Evolutionary conservation across 2,113 vertebrate genomes (phyloP), one percentile per base, ranked within the genome.

Genomic region (Pygoscelis adeliae): DNA sequence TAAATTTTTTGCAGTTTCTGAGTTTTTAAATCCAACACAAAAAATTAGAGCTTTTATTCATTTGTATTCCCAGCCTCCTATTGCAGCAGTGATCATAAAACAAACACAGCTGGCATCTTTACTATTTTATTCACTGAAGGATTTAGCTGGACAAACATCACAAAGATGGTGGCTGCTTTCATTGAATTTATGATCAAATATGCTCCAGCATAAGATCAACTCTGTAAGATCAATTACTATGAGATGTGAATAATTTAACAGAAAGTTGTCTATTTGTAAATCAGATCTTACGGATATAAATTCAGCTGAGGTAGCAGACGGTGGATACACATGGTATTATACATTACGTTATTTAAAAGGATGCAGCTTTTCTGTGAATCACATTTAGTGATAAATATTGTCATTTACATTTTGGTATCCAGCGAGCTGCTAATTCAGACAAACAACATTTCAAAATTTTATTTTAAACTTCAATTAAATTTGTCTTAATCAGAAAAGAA

Each of bases 141-240:
- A 97, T 98, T 98, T 98, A 97, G 97, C 97, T 98, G 98, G 98
- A 98, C 97, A 98, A 98, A 97, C 97, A 98, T 98, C 98, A 98
- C 97, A 98, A 98, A 98, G 96, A 98, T 42, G 90, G 93, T 96
- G 90, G 92, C 81, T 98, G 97, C 97, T 98, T 98, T 98, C 97
- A 98, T 92, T 98, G 97, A 98, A 98, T 98, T 98, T 98, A 98
- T 98, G 98, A 98, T 98, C 97, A 98, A 98, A 98, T 98, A 97
- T 91, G 93, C 94, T 94, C 83, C 96, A 95, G 91, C 77, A 82
- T 87, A 95, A 97, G 98, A 97, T 91, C 96, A 97, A 92, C 77
- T 97, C 94, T 87, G 70, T 93, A 96, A 96, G 97, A 98, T 98
- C 97, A 98, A 94, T 98, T 98, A 98, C 98, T 96, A 95, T 87